Percentiles rank a stretch among this genome's conserved stretches.
phyloP scores from a whole-genome alignment of 1,140 invertebrate genomes.

The Temnothorax longispinosus region DNA sequence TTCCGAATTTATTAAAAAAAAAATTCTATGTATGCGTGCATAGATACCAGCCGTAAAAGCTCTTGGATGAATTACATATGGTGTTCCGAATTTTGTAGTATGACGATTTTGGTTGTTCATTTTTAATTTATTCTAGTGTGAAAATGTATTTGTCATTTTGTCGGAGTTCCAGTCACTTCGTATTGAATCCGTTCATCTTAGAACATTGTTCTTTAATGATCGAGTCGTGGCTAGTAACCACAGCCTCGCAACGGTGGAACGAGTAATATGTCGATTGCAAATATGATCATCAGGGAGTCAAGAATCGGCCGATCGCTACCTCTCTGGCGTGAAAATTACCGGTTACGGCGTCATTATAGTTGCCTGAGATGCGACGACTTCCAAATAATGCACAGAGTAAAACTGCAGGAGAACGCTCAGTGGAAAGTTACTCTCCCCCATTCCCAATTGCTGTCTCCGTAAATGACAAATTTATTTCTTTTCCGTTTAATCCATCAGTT shows the following conservation, averaged over 20 bases:
- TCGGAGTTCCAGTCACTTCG: background rate
- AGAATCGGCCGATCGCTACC: background rate
- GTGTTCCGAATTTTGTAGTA: background rate
- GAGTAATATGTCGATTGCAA: constrained; percentile 26
- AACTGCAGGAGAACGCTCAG: background rate
- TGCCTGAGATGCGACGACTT: background rate
- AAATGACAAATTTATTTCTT: background rate
- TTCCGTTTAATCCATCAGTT: background rate
- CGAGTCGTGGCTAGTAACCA: background rate
- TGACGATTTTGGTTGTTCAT: background rate
- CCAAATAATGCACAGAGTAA: constrained; percentile 12
- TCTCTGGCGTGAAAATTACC: constrained; percentile 12
- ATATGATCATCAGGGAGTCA: constrained; percentile 4
- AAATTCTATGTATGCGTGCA: background rate
- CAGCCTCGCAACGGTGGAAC: constrained; percentile 2
- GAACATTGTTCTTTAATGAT: background rate
- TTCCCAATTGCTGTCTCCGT: background rate
- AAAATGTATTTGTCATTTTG: background rate
- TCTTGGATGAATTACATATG: background rate
- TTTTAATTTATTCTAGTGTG: background rate
- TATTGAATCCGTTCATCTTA: constrained; percentile 2
- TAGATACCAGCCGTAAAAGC: background rate
- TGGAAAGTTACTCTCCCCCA: background rate
- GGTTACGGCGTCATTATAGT: constrained; percentile 10
- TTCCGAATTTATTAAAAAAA: constrained; percentile 10